Evolutionary conservation across 2,113 vertebrate species (phyloP).

Genomic region (Donacobius atricapilla): DNA sequence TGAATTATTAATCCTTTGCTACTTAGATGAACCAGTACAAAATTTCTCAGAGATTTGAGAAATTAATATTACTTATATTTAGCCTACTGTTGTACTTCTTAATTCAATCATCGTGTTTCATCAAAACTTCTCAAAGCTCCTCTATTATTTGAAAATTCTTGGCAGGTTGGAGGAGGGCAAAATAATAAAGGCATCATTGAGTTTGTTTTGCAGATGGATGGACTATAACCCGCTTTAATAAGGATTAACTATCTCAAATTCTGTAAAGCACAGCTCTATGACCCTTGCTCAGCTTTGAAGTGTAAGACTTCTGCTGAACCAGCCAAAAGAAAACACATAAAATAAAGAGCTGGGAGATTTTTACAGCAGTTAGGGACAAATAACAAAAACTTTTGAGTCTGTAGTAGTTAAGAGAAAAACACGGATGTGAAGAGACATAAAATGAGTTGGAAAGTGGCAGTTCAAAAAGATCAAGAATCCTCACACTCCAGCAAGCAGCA

Average conservation of each 20-base stretch:
- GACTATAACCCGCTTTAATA: background rate
- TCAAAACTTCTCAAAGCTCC: background rate
- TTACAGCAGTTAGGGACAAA: background rate
- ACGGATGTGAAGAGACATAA: background rate
- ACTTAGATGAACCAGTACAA: slow-evolving; percentile 34
- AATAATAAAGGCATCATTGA: background rate
- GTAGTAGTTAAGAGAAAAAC: background rate
- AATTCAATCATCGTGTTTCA: background rate
- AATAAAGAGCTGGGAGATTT: background rate
- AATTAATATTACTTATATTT: slow-evolving; percentile 11
- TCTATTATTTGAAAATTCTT: background rate
- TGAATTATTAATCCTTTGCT: slow-evolving; percentile 63
- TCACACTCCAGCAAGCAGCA: background rate
- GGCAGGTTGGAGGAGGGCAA: accelerated
- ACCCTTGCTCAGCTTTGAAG: background rate
- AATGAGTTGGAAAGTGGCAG: background rate
- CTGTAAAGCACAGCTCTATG: background rate
- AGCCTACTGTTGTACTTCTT: background rate
- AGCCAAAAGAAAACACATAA: background rate
- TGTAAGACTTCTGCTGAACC: background rate
- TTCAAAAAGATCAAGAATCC: background rate
- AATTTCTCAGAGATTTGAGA: slow-evolving; percentile 29
- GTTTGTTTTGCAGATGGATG: background rate
- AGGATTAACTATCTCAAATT: background rate
- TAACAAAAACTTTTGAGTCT: background rate